These are phyloP conservation scores for Montipora foliosa DNA, from an alignment of 64 coral and sea anemone species.

Conservation along the genomic window DNA sequence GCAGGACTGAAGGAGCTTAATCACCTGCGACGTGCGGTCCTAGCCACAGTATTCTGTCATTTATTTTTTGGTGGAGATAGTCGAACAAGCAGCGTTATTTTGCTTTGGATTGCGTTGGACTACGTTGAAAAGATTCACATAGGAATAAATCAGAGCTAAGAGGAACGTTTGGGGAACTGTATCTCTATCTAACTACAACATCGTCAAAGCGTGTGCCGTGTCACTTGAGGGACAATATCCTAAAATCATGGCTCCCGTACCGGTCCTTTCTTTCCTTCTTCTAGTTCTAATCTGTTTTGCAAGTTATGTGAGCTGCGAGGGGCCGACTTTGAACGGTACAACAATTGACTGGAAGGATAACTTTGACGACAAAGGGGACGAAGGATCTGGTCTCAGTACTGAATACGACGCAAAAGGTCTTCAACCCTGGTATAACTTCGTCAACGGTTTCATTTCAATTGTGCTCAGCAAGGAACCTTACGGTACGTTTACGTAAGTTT, in stretches of 20 bases:
- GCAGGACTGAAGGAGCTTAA: neutral
- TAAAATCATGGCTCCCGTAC: neutral
- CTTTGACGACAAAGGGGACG: neutral
- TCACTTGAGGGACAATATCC: neutral
- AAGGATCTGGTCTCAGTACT: slow-evolving; percentile 18
- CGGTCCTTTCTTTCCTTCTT: neutral
- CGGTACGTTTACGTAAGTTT: slow-evolving; percentile 30
- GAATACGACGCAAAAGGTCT: slow-evolving; percentile 82
- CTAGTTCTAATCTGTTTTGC: slow-evolving; percentile 7
- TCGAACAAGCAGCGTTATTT: neutral
- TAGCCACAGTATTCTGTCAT: neutral
- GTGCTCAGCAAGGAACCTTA: slow-evolving; percentile 91
- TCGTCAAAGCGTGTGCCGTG: neutral
- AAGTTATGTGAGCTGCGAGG: neutral
- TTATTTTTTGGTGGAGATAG: neutral
- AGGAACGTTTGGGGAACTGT: neutral
- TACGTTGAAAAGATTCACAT: neutral
- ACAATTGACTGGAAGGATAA: slow-evolving; percentile 6
- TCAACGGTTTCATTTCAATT: slow-evolving; percentile 65
- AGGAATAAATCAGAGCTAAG: neutral
- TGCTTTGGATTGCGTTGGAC: neutral
- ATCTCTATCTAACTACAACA: neutral
- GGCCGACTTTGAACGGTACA: neutral
- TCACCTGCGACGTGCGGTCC: neutral
- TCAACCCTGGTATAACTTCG: slow-evolving; percentile 80